Conservation (phyloP, 2,797 vertebrate genomes). For the Microhierax caerulescens region DNA sequence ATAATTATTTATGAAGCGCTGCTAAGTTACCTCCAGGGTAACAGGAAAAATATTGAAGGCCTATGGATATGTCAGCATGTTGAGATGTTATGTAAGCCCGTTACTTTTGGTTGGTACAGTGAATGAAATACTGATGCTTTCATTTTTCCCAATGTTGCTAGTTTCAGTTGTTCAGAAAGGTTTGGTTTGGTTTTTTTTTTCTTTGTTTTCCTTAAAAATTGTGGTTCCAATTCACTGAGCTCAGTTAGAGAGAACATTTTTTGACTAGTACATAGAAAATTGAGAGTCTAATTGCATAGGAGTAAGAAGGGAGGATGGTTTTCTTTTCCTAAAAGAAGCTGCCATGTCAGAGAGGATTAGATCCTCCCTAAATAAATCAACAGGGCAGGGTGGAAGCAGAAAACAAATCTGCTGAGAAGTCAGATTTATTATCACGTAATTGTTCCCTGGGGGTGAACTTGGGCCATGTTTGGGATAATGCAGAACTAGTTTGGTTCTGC, state of each 20-base stretch:
- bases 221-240: neutral
- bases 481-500: neutral
- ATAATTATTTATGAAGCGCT: slow-evolving; percentile 68
- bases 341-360: neutral
- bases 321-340: slow-evolving; percentile 3
- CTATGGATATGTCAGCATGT: slow-evolving; percentile 45
- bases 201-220: neutral
- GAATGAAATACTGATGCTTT: neutral
- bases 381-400: neutral
- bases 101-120: neutral
- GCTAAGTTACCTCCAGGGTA: slow-evolving; percentile 71
- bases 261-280: neutral
- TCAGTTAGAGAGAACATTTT: neutral
- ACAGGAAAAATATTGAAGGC: slow-evolving; percentile 63
- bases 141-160: neutral
- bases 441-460: neutral
- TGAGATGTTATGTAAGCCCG: slow-evolving; percentile 47
- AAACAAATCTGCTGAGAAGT: slow-evolving; percentile 12
- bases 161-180: neutral
- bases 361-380: neutral
- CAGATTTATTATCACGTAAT: neutral
- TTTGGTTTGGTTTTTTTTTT: neutral
- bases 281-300: neutral
- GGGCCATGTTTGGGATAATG: neutral
- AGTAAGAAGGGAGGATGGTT: neutral